Evolutionary conservation across 2,888 invertebrate species (phyloP).

Genomic region (Gerris lacustris): DNA sequence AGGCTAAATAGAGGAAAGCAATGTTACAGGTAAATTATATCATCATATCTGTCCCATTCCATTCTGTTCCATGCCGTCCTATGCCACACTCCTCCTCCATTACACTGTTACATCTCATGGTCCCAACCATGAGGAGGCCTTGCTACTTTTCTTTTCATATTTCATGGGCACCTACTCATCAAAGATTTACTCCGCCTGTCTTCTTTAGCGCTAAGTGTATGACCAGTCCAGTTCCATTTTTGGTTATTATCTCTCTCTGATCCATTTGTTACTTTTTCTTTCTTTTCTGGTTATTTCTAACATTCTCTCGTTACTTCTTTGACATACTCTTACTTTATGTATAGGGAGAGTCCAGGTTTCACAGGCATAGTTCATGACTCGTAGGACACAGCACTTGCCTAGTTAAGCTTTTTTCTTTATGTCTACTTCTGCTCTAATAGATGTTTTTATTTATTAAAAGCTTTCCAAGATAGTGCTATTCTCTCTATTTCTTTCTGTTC

Average conservation of each 20-base stretch:
- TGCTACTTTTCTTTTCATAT: neutral
- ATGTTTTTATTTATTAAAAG: slow-evolving; percentile 6
- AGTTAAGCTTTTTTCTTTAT: slow-evolving; percentile 9
- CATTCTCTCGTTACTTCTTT: slow-evolving; percentile 14
- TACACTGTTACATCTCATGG: neutral
- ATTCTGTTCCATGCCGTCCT: neutral
- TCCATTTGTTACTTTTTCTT: neutral
- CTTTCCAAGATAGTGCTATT: slow-evolving; percentile 10
- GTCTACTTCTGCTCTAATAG: slow-evolving; percentile 8
- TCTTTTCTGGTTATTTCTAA: neutral
- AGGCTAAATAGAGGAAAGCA: no score
- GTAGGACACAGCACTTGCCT: slow-evolving; percentile 5
- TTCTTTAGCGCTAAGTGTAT: slow-evolving; percentile 9
- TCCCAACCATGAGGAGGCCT: neutral
- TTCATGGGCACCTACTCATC: neutral
- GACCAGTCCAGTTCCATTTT: slow-evolving; percentile 15
- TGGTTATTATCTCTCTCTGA: slow-evolving; percentile 2
- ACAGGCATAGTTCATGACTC: slow-evolving; percentile 6
- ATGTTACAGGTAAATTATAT: no score
- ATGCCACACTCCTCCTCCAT: neutral
- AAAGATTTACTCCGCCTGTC: slow-evolving; percentile 9
- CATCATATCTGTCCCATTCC: neutral
- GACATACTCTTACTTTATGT: slow-evolving; percentile 11
- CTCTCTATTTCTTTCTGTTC: slow-evolving; percentile 10
- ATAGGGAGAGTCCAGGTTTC: slow-evolving; percentile 11